Evolutionary conservation across 2,113 vertebrate genomes (phyloP), one percentile per base, ranked within the genome.

Genomic region (Gymnorhina tibicen): DNA sequence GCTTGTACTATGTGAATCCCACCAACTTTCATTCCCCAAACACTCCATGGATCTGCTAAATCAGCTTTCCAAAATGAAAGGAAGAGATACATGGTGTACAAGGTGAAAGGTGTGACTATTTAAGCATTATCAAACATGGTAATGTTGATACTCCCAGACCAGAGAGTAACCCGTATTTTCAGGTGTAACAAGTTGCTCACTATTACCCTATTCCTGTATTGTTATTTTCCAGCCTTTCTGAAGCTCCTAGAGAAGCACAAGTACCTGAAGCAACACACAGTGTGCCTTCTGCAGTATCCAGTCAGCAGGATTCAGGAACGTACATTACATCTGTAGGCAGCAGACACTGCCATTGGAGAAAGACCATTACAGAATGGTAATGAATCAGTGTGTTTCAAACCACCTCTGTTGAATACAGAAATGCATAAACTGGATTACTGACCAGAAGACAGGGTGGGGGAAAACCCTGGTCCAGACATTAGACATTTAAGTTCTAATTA

Each of bases 321-420:
- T 19, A 26, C 0, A 0, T 19, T 39, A 27, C 18, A 9, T 8
- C 56, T 2, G 0, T 13, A 74, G 64, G 72, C 63, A 91, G 41
- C 41, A 72, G 13, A 47, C 37, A 59, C 11, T 64, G 37, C 39
- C 30, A 42, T 1, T 9, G 32, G 26, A 70, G 66, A 89, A 92
- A 41, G 62, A 81, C 42, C 41, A 80, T n/a, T 53, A 58, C 10
- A 46, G 23, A 63, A 74, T 23, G 19, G 39, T 72, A 76, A 63
- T 21, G 67, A 60, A 56, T 18, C 60, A 42, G 4, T 1, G 0
- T 37, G 20, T 52, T 83, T 91, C 41, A 89, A 91, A 53, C 12
- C 47, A 46, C 8, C 27, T 55, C 64, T 41, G 15, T 2, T 58
- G 18, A 28, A 69, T 7, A 5, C 32, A 21, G 59, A 77, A 83